Base-by-base conservation (phyloP, 1,140 invertebrate species). In the Drosophila nikananu region DNA sequence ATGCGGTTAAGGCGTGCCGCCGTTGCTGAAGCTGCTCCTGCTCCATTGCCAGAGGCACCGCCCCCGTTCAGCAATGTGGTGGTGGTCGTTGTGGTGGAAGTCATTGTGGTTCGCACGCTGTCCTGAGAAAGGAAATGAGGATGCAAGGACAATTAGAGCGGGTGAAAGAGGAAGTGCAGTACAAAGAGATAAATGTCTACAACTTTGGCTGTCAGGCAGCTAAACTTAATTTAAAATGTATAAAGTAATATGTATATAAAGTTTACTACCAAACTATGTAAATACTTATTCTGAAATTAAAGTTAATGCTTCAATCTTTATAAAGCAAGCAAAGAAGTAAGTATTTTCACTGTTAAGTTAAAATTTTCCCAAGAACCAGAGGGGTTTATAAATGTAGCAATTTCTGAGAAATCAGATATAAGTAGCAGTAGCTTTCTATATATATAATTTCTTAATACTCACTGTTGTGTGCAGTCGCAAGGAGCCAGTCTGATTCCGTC, bases 21-120 rank as follows among this genome's bases (percentile, higher is more conserved):
- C 58, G 32, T 12, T 5, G 39, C 37, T 12, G 37, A n/a, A 15
- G 10, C 51, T 32, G n/a, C 52, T 41, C 42, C 59, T 13, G 42
- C 57, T 13, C 70, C 81, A 54, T 67, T 80, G 49, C 51, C 63
- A 27, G 59, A 73, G 42, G 30, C 64, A 46, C 58, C 62, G 51
- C 57, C 71, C 41, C 81, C 87, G 32, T 78, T 91, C 17, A 86
- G 41, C 9, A 55, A 58, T 17, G 75, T 77, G 30, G 74, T 87
- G 1, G 81, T 72, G 13, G 91, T 92, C 19, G 90, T 92, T n/a
- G 83, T 62, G n/a, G 86, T 73, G 44, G 70, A 73, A n/a, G 70
- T 92, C 32, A 86, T 92, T 3, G 91, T 92, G 46, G 91, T 92
- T 10, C 91, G 72, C n/a, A 92, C 84, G 79, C 91, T 92, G 25